Percentiles rank a stretch among this genome's conserved stretches.
Evolutionary conservation across 2,113 vertebrate genomes (phyloP).

Genomic region (Galbula dea): DNA sequence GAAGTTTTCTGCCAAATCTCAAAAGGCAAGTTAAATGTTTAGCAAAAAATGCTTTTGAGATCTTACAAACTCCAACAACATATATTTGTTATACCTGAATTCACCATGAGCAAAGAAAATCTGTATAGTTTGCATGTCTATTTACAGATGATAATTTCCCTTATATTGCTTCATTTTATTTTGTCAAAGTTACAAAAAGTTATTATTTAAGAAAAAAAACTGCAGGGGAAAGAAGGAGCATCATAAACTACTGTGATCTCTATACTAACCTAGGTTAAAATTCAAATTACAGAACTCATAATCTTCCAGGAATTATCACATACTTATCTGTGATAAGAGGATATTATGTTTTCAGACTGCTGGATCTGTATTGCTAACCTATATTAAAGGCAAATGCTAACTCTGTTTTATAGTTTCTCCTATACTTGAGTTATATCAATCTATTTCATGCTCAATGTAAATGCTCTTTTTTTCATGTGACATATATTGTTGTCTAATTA

Average conservation of each 20-base stretch:
- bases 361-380: not conserved
- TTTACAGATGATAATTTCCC: not conserved
- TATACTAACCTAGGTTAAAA: not conserved
- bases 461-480: not conserved
- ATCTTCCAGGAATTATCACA: not conserved
- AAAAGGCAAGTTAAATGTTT: constrained; percentile 12
- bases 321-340: not conserved
- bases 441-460: not conserved
- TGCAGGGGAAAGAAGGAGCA: not conserved
- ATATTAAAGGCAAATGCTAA: not conserved
- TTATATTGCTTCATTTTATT: not conserved
- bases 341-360: not conserved
- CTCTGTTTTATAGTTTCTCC: not conserved
- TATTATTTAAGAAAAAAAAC: not conserved
- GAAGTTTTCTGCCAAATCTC: constrained; percentile 52
- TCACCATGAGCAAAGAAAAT: not conserved
- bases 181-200: not conserved
- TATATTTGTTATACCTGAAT: not conserved
- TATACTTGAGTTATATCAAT: not conserved
- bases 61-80: not conserved
- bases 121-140: not conserved
- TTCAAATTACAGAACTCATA: not conserved
- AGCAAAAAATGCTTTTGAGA: constrained; percentile 30
- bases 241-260: not conserved
- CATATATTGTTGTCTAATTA: not conserved